These are phyloP conservation scores for Stegana nigrithorax DNA, from an alignment of 2,888 invertebrate species.

Conservation along the genomic window DNA sequence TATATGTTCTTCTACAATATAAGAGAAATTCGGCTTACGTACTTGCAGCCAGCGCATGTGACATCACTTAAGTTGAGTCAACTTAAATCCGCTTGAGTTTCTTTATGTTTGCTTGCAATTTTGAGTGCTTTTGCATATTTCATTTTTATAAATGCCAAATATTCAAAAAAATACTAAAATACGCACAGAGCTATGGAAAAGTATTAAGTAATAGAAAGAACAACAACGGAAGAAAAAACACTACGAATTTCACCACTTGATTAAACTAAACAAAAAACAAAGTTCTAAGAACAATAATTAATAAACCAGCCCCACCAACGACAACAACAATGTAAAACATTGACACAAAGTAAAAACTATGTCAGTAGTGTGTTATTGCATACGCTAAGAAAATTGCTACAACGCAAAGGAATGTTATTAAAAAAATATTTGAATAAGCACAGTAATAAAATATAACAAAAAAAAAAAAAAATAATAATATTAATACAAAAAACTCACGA, in stretches of 20 bases:
- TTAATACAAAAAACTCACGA: not conserved
- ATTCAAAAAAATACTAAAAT: not conserved
- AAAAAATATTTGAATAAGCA: no score
- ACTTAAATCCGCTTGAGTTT: no score
- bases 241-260: not conserved
- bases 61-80: no score
- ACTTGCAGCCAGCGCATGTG: no score
- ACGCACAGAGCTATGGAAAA: no score
- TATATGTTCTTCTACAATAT: no score
- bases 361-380: slow-evolving; percentile 34
- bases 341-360: no score
- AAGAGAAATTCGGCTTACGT: no score
- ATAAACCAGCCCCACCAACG: slow-evolving; percentile 31
- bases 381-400: no score
- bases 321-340: not conserved
- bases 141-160: no score
- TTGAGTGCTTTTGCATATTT: no score
- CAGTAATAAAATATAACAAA: slow-evolving; percentile 8
- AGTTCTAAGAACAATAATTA: not conserved
- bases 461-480: slow-evolving; percentile 1
- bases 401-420: slow-evolving; percentile 5
- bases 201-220: not conserved
- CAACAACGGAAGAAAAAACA: not conserved
- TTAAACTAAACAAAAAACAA: not conserved
- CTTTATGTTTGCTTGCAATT: no score